Base-by-base conservation (phyloP, 2,888 invertebrate species). In the Tetanocera ferruginea region DNA sequence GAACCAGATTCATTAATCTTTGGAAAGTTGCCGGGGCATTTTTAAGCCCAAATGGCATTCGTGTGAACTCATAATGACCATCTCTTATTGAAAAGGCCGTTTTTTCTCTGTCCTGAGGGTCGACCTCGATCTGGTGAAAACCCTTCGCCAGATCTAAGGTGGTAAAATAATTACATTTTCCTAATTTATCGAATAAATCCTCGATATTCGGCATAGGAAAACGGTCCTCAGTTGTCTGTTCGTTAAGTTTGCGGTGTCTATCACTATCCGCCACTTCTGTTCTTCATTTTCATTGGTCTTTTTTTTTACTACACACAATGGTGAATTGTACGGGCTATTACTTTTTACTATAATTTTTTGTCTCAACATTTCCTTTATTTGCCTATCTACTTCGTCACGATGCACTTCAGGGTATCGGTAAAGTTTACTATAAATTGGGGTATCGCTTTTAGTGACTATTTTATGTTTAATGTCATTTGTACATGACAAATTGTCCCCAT, bases 11-110 rank as follows among this genome's bases (percentile, higher is more conserved):
- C 82, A 88, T 87, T 9, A 84, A 62, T 3, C 88, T 19, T 76
- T 86, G 86, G 77, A 89, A 89, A 0, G 86, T 87, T 0, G 81
- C 79, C 1, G 87, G 87, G 0, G 84, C 82, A 55, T 83, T 86
- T n/a, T n/a, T n/a, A n/a, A n/a, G n/a, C n/a, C n/a, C n/a, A n/a
- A n/a, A n/a, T n/a, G n/a, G n/a, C n/a, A 88, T 84, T 2, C 85
- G 76, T 25, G 72, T 55, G 67, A 80, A 86, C 81, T 88, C 84
- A 51, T 80, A 87, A 19, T 86, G 83, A 1, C 88, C 86, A 19
- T 78, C 51, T 49, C 77, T 71, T 25, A 82, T 83, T 2, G 74
- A 80, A 77, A 88, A 86, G 2, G 84, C 85, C 4, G 86, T 86
- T 79, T 86, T 86, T 14, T 43, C 57, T 28, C 77, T 74, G 72